Conservation (phyloP, 1,140 invertebrate genomes). For the Reticulitermes speratus region DNA sequence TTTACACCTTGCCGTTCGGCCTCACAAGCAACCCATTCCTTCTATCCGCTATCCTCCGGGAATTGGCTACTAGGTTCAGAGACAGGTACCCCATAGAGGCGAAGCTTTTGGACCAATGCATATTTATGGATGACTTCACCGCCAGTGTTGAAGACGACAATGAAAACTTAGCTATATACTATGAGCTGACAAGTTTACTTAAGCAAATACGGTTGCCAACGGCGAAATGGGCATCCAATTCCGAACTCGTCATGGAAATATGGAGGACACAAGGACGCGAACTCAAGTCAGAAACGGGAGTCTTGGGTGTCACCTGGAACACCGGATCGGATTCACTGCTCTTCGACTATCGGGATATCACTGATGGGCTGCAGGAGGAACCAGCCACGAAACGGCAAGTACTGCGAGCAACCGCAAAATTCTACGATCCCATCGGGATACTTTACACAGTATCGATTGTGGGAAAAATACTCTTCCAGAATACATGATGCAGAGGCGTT, state of each 20-base stretch:
- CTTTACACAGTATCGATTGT: background rate
- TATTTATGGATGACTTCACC: background rate
- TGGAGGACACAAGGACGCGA: background rate
- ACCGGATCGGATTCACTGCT: background rate
- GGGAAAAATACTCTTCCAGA: background rate
- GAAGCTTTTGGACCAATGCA: background rate
- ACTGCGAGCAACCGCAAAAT: background rate
- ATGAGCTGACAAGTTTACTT: background rate
- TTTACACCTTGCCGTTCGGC: background rate
- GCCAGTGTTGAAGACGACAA: background rate
- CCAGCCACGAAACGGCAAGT: background rate
- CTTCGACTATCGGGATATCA: no score
- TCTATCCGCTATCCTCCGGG: background rate
- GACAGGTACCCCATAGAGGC: background rate
- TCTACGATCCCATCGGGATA: background rate
- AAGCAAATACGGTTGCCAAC: no score
- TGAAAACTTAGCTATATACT: no score
- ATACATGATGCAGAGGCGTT: background rate
- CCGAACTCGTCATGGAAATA: background rate
- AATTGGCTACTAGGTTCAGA: background rate
- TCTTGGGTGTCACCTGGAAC: background rate
- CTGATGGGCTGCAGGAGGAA: background rate
- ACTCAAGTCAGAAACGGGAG: background rate
- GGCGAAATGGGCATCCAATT: background rate
- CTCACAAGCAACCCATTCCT: background rate